phyloP scores from a whole-genome alignment of 1,140 invertebrate species.

The Lasaia peninsularis region DNA sequence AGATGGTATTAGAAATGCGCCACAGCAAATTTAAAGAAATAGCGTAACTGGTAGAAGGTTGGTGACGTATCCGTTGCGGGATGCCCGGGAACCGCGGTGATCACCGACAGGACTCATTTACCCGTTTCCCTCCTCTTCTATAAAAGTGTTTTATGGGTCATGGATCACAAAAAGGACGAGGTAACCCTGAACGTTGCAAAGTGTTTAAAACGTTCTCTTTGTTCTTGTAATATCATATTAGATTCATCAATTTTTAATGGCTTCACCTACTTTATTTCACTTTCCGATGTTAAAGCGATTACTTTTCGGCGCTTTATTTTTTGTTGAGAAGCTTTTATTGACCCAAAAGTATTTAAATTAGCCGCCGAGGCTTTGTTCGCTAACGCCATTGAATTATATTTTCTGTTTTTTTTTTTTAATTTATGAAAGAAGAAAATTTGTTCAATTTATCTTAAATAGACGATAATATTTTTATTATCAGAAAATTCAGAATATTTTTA shows the following conservation, averaged over 20 bases:
- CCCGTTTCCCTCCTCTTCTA: too few relatives aligned
- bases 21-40: too few relatives aligned
- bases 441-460: background rate
- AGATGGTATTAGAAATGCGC: too few relatives aligned
- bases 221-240: conserved; percentile 21
- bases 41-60: too few relatives aligned
- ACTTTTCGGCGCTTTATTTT: conserved; percentile 22
- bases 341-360: conserved; percentile 10
- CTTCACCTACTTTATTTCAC: conserved; percentile 21
- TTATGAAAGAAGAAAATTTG: background rate
- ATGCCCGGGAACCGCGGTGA: too few relatives aligned
- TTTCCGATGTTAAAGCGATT: conserved; percentile 21
- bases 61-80: too few relatives aligned
- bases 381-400: background rate
- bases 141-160: too few relatives aligned
- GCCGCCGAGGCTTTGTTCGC: background rate
- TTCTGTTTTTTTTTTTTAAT: background rate
- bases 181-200: conserved; percentile 13
- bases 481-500: too few relatives aligned
- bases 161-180: background rate
- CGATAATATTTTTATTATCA: background rate
- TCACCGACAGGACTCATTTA: too few relatives aligned
- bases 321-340: conserved; percentile 9
- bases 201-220: conserved; percentile 22
- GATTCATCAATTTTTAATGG: conserved; percentile 23